These are phyloP conservation scores for Limulus polyphemus DNA, from an alignment of 2,888 invertebrate genomes.

Conservation along the genomic window DNA sequence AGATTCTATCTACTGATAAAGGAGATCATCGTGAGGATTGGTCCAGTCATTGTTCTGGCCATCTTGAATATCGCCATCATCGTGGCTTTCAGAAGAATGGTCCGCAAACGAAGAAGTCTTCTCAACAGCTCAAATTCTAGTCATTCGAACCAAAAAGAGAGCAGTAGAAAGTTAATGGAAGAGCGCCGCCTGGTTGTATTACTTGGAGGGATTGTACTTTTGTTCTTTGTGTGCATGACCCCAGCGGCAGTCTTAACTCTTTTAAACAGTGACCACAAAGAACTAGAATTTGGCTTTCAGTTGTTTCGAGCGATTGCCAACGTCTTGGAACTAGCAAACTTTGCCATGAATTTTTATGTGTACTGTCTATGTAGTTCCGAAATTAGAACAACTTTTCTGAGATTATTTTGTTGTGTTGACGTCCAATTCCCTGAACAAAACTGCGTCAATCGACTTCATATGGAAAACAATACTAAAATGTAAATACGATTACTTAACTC, in stretches of 20 bases:
- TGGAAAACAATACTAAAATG: no score
- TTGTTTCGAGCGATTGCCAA: conserved; percentile 41
- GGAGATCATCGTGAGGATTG: conserved; percentile 39
- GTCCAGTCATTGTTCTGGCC: conserved; percentile 40
- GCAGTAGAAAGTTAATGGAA: conserved; percentile 33
- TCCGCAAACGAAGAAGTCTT: conserved; percentile 36
- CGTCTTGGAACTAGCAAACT: conserved; percentile 41
- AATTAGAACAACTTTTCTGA: conserved; percentile 31
- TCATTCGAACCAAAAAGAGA: neutral
- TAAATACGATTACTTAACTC: no score
- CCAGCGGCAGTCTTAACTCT: conserved; percentile 41
- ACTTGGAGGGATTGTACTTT: conserved; percentile 39
- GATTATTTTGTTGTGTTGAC: conserved; percentile 14
- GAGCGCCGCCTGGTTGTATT: conserved; percentile 40
- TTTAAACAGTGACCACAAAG: conserved; percentile 36
- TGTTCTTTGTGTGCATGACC: conserved; percentile 42
- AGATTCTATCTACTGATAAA: conserved; percentile 36
- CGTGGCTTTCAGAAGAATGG: conserved; percentile 38
- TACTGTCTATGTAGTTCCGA: conserved; percentile 39
- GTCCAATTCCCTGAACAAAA: no score
- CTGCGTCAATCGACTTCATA: no score
- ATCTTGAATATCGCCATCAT: conserved; percentile 41
- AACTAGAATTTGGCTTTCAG: conserved; percentile 32
- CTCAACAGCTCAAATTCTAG: conserved; percentile 11
- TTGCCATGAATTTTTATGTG: conserved; percentile 43